Percentiles rank a stretch among this genome's conserved stretches.
Conservation (phyloP, 2,888 invertebrate species). For the Coelopa pilipes region DNA sequence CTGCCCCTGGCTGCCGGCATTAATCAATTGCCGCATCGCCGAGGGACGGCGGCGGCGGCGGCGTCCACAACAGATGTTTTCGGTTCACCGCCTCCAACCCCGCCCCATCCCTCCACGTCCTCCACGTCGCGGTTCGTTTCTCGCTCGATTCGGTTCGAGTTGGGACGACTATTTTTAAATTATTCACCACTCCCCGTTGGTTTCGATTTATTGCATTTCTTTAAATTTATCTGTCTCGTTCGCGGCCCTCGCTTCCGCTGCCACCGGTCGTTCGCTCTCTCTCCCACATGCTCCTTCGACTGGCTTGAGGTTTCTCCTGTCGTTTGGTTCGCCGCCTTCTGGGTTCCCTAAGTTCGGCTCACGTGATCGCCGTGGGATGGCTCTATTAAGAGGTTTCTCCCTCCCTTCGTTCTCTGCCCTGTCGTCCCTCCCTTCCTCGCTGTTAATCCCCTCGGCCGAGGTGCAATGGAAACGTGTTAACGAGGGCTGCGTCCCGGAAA, state of each 20-base stretch:
- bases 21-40: slow-evolving; percentile 13
- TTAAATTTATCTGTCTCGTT: neutral
- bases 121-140: too few relatives aligned
- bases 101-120: too few relatives aligned
- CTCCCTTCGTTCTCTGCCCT: too few relatives aligned
- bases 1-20: neutral
- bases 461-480: too few relatives aligned
- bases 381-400: slow-evolving; percentile 17
- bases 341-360: neutral
- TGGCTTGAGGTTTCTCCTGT: neutral
- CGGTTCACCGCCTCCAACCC: too few relatives aligned
- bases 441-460: too few relatives aligned
- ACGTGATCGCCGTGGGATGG: slow-evolving; percentile 11
- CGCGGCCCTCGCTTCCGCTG: neutral
- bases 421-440: too few relatives aligned
- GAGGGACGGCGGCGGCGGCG: neutral
- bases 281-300: slow-evolving; percentile 6
- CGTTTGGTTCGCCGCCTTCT: neutral
- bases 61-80: slow-evolving; percentile 27
- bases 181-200: slow-evolving; percentile 17
- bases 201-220: slow-evolving; percentile 25
- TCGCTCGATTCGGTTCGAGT: neutral
- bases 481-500: too few relatives aligned
- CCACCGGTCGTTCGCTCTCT: slow-evolving; percentile 13
- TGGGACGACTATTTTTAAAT: slow-evolving; percentile 28